These are phyloP conservation scores for Apis dorsata DNA, from an alignment of 1,140 invertebrate species.

Conservation along the genomic window DNA sequence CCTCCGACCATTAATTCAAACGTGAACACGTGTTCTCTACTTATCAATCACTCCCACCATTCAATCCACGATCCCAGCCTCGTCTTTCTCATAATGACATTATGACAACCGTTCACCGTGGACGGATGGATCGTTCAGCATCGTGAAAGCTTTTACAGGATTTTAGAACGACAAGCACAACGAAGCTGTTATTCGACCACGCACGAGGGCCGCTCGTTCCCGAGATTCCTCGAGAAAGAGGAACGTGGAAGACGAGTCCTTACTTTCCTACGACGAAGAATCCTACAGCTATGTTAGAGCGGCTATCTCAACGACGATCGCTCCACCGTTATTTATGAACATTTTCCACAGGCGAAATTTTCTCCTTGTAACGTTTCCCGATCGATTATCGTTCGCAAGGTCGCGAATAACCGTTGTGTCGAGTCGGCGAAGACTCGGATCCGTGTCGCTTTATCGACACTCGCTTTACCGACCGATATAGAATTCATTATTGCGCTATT, in stretches of 20 bases:
- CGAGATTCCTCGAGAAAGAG: slow-evolving; percentile 11
- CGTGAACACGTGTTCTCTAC: not conserved
- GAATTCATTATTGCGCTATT: not conserved
- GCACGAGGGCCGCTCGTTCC: slow-evolving; percentile 29
- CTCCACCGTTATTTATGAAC: slow-evolving; percentile 61
- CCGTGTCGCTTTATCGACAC: not conserved
- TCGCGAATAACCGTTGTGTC: slow-evolving; percentile 14
- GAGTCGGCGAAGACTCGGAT: not conserved
- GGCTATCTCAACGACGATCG: slow-evolving; percentile 33
- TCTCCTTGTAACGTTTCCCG: slow-evolving; percentile 46
- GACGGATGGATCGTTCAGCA: not conserved
- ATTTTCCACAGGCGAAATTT: slow-evolving; percentile 36
- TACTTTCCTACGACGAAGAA: slow-evolving; percentile 43
- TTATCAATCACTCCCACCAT: not conserved
- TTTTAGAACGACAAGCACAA: not conserved
- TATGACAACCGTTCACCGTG: not conserved
- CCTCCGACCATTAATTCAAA: not conserved
- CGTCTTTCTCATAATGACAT: not conserved
- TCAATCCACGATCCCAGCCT: not conserved
- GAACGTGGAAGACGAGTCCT: slow-evolving; percentile 13
- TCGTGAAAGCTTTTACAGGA: not conserved
- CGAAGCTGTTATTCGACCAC: slow-evolving; percentile 10
- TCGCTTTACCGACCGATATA: not conserved
- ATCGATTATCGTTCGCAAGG: slow-evolving; percentile 24
- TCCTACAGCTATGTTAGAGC: slow-evolving; percentile 6